Evolutionary conservation across 2,797 vertebrate species (phyloP), one percentile per base, ranked within the genome.

Genomic region (Gymnodraco acuticeps): DNA sequence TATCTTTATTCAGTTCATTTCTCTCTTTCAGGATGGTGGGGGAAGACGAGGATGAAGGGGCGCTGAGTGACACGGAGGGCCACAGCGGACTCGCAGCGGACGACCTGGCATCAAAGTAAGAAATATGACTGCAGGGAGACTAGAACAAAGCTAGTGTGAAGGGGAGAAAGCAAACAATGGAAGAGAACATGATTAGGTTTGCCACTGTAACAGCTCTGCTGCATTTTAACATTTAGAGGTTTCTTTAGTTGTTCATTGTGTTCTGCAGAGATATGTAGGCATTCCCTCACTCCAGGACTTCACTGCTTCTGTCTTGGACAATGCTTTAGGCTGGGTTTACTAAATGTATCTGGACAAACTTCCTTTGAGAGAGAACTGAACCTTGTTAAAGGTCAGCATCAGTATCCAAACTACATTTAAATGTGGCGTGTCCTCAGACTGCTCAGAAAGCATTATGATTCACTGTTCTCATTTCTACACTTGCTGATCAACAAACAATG

Each of bases 51-150:
- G 98, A 99, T 41, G 98, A 99, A 19, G 97, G 96, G 53, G 94
- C 93, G 10, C 92, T 95, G 78, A 99, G 98, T 51, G 98, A 99
- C 85, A 95, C 97, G 0, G 98, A 99, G 7, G 75, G 87, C 73
- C 95, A 93, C 11, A 88, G 95, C 73, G 94, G 91, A 38, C 88
- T 96, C 55, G 93, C 91, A 50, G 95, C 95, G 41, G 97, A 98
- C 41, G 90, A 96, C 82, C 92, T 99, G 80, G 95, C 96, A 71
- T 92, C 96, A 84, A 99, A 99, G 98, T 99, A 96, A 97, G 97
- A 92, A 73, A 61, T 19, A 4, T 33, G 53, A 65, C 56, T 2
- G 5, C 4, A 53, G 20, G 20, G 11, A 62, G n/a, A 46, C 1
- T 4, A 20, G 50, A 10, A 41, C 15, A 60, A 50, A 72, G 42